A percentile compares a stretch with the other conserved stretches of the same genome.
Conservation (phyloP, 1,140 invertebrate genomes). For the Neoseiulus cucumeris region DNA sequence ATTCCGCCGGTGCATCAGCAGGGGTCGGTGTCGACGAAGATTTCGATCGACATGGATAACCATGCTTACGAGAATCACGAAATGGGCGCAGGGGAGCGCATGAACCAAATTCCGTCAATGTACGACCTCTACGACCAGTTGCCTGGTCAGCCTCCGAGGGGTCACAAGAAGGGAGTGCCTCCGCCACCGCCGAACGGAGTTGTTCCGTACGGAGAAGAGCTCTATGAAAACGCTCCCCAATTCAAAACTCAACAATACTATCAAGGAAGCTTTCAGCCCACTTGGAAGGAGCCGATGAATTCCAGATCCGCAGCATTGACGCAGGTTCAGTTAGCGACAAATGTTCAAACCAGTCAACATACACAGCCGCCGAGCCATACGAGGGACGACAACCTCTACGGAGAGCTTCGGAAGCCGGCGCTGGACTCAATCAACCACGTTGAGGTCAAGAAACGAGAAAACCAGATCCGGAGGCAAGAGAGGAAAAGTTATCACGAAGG, state of each 20-base stretch:
- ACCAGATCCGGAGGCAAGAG: neutral
- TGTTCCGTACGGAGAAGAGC: neutral
- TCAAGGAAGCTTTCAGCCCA: neutral
- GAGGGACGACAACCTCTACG: neutral
- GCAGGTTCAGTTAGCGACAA: neutral
- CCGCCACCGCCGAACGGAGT: neutral
- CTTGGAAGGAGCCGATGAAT: neutral
- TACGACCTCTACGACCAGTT: neutral
- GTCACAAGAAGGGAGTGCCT: neutral
- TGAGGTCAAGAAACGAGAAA: neutral
- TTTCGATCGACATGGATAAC: no score
- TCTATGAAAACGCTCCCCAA: neutral
- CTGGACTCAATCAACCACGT: no score
- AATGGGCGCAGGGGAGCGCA: no score
- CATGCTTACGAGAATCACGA: no score
- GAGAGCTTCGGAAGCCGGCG: neutral
- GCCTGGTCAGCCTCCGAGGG: neutral
- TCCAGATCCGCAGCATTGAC: neutral
- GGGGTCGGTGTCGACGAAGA: no score
- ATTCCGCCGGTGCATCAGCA: no score
- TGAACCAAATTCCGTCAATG: no score
- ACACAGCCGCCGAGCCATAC: neutral
- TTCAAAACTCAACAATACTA: neutral
- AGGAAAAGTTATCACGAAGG: conserved; percentile 7
- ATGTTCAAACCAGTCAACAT: neutral